Evolutionary conservation across 2,888 invertebrate genomes (phyloP).

Genomic region (Lissonota sp.): DNA sequence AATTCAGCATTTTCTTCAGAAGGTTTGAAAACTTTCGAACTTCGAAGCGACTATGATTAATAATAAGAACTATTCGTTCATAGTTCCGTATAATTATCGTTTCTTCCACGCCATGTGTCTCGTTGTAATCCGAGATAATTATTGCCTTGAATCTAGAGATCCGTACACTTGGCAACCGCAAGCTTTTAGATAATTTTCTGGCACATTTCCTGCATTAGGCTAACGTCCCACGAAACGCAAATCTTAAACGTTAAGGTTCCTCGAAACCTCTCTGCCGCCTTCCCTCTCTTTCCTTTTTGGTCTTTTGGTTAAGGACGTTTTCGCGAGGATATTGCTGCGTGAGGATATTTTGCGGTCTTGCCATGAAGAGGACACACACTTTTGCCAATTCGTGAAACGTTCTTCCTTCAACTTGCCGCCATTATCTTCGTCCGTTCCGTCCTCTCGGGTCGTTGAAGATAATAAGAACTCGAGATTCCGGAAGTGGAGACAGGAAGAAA

Average conservation of each 20-base stretch:
- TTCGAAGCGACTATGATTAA: too few relatives aligned
- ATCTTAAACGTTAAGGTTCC: slow-evolving; percentile 16
- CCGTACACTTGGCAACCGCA: not conserved
- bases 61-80: too few relatives aligned
- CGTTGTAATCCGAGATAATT: too few relatives aligned
- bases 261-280: not conserved
- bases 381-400: slow-evolving; percentile 57
- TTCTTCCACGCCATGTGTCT: too few relatives aligned
- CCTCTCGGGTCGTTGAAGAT: slow-evolving; percentile 43
- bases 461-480: slow-evolving; percentile 57
- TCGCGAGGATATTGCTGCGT: not conserved
- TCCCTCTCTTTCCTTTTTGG: not conserved
- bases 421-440: slow-evolving; percentile 39
- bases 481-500: slow-evolving; percentile 61
- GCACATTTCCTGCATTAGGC: slow-evolving; percentile 36
- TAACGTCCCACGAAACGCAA: slow-evolving; percentile 33
- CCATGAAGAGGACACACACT: slow-evolving; percentile 5
- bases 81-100: too few relatives aligned
- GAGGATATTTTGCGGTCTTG: slow-evolving; percentile 23
- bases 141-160: too few relatives aligned
- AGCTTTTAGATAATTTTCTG: slow-evolving; percentile 28
- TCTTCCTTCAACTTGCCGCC: slow-evolving; percentile 10
- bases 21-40: too few relatives aligned
- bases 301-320: slow-evolving; percentile 6
- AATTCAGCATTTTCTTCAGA: too few relatives aligned